Conservation (phyloP, 2,113 vertebrate genomes). For the Podarcis muralis region DNA sequence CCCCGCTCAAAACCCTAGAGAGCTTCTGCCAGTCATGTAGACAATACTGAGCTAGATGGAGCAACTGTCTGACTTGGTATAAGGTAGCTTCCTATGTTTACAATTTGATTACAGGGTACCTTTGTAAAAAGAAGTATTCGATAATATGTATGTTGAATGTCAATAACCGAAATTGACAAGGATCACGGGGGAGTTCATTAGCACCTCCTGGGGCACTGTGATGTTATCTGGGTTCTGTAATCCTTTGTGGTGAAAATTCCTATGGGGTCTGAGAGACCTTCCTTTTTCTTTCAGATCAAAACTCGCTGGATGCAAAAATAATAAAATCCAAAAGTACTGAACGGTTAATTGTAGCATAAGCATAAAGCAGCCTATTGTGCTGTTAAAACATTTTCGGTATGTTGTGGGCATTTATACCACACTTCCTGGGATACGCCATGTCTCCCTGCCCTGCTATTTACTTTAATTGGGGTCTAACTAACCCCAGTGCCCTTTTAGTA, state of each 20-base stretch:
- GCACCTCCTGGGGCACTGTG: background rate
- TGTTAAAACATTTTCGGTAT: background rate
- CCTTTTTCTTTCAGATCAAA: too few relatives aligned
- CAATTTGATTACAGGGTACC: too few relatives aligned
- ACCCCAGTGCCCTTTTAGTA: background rate
- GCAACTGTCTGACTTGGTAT: too few relatives aligned
- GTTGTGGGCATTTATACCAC: too few relatives aligned
- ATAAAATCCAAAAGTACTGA: background rate
- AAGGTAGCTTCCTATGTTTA: too few relatives aligned
- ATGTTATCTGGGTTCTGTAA: background rate
- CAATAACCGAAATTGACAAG: background rate
- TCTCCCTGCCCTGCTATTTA: background rate
- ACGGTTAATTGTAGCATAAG: background rate
- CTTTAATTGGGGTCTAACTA: background rate
- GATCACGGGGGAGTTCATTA: background rate
- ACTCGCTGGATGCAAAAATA: too few relatives aligned
- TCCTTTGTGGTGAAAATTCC: too few relatives aligned
- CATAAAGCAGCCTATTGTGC: background rate
- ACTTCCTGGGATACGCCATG: background rate
- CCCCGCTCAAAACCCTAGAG: too few relatives aligned
- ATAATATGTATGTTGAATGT: background rate
- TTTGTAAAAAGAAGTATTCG: too few relatives aligned
- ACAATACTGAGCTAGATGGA: too few relatives aligned
- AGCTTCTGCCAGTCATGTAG: too few relatives aligned
- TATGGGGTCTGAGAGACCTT: too few relatives aligned